Evolutionary conservation across 2,797 vertebrate genomes (phyloP).

Genomic region (Neosalanx taihuensis): DNA sequence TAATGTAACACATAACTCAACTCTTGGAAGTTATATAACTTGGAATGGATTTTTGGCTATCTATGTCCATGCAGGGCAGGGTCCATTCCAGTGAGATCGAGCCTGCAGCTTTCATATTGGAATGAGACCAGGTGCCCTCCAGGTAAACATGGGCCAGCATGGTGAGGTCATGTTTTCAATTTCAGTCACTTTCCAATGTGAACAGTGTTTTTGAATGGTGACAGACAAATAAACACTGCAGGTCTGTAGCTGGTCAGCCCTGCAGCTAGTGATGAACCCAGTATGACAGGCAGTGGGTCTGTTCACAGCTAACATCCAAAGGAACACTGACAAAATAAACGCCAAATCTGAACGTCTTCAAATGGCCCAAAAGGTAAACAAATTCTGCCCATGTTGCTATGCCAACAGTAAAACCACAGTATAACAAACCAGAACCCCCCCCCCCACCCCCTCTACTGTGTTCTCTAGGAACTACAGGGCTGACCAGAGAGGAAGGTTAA

Average conservation of each 20-base stretch:
- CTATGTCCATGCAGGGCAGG: slow-evolving; percentile 48
- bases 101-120: slow-evolving; percentile 1
- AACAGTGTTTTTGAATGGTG: background rate
- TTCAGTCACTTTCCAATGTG: slow-evolving; percentile 1
- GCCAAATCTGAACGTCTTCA: too few relatives aligned
- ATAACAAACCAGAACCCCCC: background rate
- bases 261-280: background rate
- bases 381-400: too few relatives aligned
- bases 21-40: slow-evolving; percentile 58
- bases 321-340: too few relatives aligned
- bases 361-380: too few relatives aligned
- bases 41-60: slow-evolving; percentile 42
- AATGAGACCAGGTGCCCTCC: background rate
- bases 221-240: background rate
- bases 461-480: background rate
- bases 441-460: background rate
- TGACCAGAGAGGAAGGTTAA: background rate
- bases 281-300: background rate
- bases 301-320: background rate
- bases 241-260: background rate
- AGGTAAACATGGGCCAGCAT: background rate
- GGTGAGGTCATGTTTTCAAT: background rate
- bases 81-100: slow-evolving; percentile 32
- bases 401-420: too few relatives aligned
- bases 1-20: slow-evolving; percentile 45